Evolutionary conservation across 2,113 vertebrate species (phyloP).

Genomic region (Polypterus senegalus): DNA sequence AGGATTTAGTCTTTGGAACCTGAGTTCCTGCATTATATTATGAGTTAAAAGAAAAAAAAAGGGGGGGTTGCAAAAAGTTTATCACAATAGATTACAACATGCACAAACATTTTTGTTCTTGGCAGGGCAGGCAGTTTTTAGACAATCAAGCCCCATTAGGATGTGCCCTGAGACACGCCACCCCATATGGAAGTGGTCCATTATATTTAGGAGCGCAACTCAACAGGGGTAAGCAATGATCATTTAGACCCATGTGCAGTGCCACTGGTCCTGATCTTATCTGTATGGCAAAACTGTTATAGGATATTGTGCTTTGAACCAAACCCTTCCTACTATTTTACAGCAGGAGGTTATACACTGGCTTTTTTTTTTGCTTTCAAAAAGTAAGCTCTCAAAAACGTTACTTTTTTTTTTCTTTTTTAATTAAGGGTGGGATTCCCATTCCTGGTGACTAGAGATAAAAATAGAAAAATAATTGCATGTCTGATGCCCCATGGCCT

Average conservation of each 20-base stretch:
- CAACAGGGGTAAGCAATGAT: conserved; percentile 25
- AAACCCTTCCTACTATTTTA: conserved; percentile 84
- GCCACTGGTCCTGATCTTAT: conserved; percentile 58
- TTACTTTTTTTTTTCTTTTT: neutral
- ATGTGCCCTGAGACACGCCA: conserved; percentile 28
- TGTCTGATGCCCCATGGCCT: neutral
- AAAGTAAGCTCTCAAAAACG: too few relatives aligned
- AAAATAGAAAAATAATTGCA: neutral
- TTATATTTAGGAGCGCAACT: conserved; percentile 28
- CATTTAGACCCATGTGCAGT: conserved; percentile 20
- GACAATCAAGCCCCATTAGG: conserved; percentile 42
- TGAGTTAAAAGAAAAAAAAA: too few relatives aligned
- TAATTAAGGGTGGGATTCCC: neutral
- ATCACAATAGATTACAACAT: conserved; percentile 46
- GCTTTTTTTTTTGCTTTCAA: conserved; percentile 4
- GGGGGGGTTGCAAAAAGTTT: conserved; percentile 11
- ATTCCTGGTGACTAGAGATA: neutral
- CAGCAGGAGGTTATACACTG: conserved; percentile 41
- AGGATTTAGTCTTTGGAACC: too few relatives aligned
- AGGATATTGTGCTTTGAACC: conserved; percentile 66
- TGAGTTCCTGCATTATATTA: too few relatives aligned
- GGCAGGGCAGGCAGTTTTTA: neutral
- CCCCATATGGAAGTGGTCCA: conserved; percentile 20
- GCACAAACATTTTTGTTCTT: conserved; percentile 33
- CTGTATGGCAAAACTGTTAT: conserved; percentile 42